Percentiles rank a stretch among this genome's conserved stretches.
phyloP scores from a whole-genome alignment of 1,140 invertebrate genomes.

The Pemphigus obesinymphae region DNA sequence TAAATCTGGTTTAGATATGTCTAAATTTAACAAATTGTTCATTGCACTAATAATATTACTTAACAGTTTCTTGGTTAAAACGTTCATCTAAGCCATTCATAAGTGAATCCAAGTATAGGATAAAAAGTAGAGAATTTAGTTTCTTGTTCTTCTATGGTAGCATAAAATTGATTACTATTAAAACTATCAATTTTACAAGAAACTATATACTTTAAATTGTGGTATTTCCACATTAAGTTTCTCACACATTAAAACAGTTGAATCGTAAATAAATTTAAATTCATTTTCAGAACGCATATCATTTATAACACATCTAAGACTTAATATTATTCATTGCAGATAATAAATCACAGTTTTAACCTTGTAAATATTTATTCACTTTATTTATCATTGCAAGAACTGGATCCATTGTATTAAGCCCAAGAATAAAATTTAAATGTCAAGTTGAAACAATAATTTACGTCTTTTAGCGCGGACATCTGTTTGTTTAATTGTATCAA shows the following conservation, averaged over 20 bases:
- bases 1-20: neutral
- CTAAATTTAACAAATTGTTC: neutral
- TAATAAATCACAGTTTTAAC: neutral
- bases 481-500: neutral
- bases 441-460: neutral
- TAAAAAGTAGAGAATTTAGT: neutral
- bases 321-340: neutral
- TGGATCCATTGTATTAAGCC: neutral
- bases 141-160: neutral
- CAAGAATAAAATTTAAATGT: neutral
- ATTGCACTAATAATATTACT: neutral
- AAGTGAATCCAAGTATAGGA: neutral
- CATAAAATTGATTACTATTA: neutral
- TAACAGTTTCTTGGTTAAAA: neutral
- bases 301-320: neutral
- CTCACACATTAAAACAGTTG: neutral
- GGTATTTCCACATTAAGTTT: neutral
- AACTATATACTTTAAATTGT: neutral
- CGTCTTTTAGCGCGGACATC: neutral
- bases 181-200: neutral
- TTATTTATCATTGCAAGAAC: neutral
- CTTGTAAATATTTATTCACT: neutral
- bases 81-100: neutral
- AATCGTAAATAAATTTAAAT: neutral
- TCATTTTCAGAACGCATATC: neutral